These are phyloP conservation scores for Gymnarchus niloticus DNA, from an alignment of 2,113 vertebrate genomes.

Conservation along the genomic window DNA sequence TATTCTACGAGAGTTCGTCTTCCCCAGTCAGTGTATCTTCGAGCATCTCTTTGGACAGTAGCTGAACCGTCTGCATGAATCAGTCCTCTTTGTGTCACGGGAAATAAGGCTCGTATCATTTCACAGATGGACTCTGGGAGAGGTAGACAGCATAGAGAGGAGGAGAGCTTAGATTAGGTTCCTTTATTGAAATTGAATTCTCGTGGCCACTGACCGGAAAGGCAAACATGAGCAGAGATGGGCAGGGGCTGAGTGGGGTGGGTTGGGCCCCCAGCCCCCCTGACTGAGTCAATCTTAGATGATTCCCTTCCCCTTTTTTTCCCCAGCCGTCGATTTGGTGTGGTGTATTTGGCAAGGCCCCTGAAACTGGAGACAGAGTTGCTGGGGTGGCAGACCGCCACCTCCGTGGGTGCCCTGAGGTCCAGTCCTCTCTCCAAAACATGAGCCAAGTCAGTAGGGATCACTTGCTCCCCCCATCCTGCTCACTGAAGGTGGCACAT, in stretches of 20 bases:
- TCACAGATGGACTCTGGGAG: constrained; percentile 52
- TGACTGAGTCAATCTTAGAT: constrained; percentile 33
- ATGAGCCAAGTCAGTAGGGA: neutral
- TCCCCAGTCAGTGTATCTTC: neutral
- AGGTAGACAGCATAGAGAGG: constrained; percentile 51
- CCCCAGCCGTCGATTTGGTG: neutral
- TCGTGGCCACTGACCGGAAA: constrained; percentile 56
- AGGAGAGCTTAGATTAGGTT: constrained; percentile 34
- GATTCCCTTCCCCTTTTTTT: constrained; percentile 28
- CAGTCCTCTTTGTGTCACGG: neutral
- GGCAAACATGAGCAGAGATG: neutral
- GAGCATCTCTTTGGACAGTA: neutral
- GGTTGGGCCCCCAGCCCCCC: constrained; percentile 31
- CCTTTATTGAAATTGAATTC: constrained; percentile 30
- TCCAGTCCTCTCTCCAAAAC: neutral
- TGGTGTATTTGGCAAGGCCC: constrained; percentile 10
- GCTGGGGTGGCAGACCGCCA: constrained; percentile 36
- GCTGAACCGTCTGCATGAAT: constrained; percentile 23
- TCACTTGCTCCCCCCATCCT: neutral
- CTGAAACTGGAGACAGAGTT: constrained; percentile 36
- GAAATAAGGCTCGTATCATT: constrained; percentile 7
- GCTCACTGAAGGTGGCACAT: constrained; percentile 19
- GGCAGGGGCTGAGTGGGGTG: neutral
- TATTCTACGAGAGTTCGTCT: neutral
- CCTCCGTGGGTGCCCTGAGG: neutral